phyloP scores from a whole-genome alignment of 2,113 vertebrate species.

The Microtus montanus region DNA sequence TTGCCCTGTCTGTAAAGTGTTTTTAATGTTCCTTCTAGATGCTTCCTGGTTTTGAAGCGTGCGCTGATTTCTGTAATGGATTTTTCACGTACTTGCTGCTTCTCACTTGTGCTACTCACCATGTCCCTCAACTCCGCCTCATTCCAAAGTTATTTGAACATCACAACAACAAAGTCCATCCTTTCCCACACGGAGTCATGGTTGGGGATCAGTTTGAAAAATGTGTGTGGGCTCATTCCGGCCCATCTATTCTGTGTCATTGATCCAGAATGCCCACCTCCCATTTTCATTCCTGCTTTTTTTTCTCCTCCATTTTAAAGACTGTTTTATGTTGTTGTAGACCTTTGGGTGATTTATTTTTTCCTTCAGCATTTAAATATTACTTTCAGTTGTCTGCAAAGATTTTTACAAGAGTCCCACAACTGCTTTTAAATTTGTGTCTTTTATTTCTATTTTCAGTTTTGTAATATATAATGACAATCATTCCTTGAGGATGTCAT shows the following conservation, averaged over 20 bases:
- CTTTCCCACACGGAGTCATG: background rate
- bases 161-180: background rate
- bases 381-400: background rate
- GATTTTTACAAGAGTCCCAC: background rate
- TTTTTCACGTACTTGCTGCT: background rate
- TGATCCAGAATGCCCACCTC: no score
- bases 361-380: background rate
- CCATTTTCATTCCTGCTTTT: background rate
- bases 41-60: background rate
- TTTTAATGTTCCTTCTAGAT: background rate
- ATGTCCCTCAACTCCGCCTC: rapidly evolving
- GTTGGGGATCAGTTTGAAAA: background rate
- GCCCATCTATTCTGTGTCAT: background rate
- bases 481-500: background rate
- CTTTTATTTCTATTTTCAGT: background rate
- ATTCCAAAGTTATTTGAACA: background rate
- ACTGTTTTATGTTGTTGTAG: background rate
- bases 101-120: background rate
- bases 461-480: background rate
- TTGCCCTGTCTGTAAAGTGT: background rate
- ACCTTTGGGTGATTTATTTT: background rate
- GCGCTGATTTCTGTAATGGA: background rate
- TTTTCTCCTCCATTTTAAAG: background rate
- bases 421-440: background rate
- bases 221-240: background rate